These are phyloP conservation scores for Brenthis hecate DNA, from an alignment of 2,888 invertebrate genomes.

Conservation along the genomic window DNA sequence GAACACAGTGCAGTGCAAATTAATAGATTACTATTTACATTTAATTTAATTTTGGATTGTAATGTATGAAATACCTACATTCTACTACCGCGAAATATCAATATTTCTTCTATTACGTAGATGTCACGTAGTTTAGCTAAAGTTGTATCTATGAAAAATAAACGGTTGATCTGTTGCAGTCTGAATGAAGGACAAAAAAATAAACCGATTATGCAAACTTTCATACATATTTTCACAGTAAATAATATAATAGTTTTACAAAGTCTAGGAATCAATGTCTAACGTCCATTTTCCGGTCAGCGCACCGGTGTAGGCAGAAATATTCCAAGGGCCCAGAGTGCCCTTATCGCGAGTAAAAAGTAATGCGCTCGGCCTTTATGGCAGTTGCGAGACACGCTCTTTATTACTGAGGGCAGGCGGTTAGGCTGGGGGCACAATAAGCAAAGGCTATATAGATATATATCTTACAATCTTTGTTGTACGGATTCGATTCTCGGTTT, in stretches of 20 bases:
- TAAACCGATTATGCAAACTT: too few relatives aligned
- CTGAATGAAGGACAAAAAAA: too few relatives aligned
- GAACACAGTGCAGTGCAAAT: too few relatives aligned
- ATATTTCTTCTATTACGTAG: too few relatives aligned
- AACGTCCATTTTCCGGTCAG: conserved; percentile 64
- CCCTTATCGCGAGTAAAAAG: conserved; percentile 81
- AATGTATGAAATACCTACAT: too few relatives aligned
- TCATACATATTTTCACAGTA: neutral
- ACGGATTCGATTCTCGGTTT: too few relatives aligned
- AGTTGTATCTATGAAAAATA: too few relatives aligned
- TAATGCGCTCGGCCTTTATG: conserved; percentile 80
- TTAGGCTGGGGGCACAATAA: conserved; percentile 44
- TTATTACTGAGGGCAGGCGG: conserved; percentile 73
- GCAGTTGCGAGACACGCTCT: conserved; percentile 80
- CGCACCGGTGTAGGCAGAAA: conserved; percentile 52
- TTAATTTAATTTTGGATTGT: too few relatives aligned
- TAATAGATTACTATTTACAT: too few relatives aligned
- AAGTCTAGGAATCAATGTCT: conserved; percentile 23
- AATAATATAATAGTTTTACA: conserved; percentile 8
- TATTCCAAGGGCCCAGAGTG: conserved; percentile 58
- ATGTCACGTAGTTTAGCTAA: too few relatives aligned
- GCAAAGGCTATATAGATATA: conserved; percentile 31
- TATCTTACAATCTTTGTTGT: neutral
- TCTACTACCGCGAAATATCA: too few relatives aligned
- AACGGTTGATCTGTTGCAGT: too few relatives aligned